These are phyloP conservation scores for Mechanitis messenoides DNA, from an alignment of 2,888 invertebrate genomes.

Conservation along the genomic window DNA sequence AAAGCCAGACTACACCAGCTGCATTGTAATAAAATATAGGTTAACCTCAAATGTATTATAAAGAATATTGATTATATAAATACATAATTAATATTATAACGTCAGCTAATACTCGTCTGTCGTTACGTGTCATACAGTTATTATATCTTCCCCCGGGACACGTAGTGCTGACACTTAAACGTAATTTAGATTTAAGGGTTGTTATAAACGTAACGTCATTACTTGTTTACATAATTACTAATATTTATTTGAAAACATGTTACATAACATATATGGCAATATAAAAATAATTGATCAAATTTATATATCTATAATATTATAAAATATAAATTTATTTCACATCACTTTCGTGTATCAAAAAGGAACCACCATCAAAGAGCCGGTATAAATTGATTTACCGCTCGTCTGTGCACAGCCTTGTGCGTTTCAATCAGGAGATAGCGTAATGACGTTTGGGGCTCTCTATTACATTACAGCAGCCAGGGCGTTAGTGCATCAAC, in stretches of 20 bases:
- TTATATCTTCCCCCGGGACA: conserved; percentile 25
- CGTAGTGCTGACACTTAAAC: conserved; percentile 21
- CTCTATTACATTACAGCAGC: conserved; percentile 29
- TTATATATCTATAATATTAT: no score
- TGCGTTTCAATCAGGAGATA: conserved; percentile 27
- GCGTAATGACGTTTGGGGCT: conserved; percentile 29
- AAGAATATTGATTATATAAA: no score
- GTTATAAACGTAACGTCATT: conserved; percentile 7
- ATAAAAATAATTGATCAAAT: no score
- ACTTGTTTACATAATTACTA: neutral
- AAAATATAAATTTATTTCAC: no score
- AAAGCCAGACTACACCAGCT: no score
- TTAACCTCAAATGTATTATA: no score
- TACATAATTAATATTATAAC: no score
- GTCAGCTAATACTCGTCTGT: conserved; percentile 12
- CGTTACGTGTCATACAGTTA: conserved; percentile 14
- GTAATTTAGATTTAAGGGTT: conserved; percentile 17
- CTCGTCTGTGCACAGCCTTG: conserved; percentile 17
- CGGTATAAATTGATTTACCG: neutral
- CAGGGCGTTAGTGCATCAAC: conserved; percentile 13
- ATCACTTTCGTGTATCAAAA: no score
- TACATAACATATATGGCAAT: no score
- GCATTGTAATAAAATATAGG: no score
- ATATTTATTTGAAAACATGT: no score
- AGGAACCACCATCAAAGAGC: neutral